Evolutionary conservation across 64 coral and sea anemone genomes (phyloP), one percentile per base, ranked within the genome.

Genomic region (Trachythela sp.): DNA sequence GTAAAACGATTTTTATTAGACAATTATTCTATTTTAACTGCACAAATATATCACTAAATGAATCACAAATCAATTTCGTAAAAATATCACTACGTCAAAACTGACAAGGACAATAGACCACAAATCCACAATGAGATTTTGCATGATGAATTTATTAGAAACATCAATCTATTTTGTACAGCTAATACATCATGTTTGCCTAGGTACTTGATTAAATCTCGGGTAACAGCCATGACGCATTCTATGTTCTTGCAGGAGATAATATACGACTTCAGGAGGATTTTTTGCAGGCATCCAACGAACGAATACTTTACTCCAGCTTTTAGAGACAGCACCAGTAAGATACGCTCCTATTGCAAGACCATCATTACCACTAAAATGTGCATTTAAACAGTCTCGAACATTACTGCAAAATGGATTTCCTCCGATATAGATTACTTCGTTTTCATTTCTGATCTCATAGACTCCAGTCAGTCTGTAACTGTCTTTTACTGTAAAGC

Each of bases 321-420:
- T 77, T 37, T 56, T 88, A 17, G 87, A 92, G 40, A 91, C 96
- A 17, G 91, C 59, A 13, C 96, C 93, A 9, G 84, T 99, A 1
- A 99, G 39, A 83, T 92, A 99, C 77, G 93, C 52, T 0, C 96
- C 96, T 54, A 99, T 94, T 33, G 96, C 88, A 84, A 99, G 89
- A 4, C 96, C 96, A 76, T 99, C 96, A 33, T 99, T 99, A 2
- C 96, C 96, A 35, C 96, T 99, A 86, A 99, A 99, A 89, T 99
- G 96, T 2, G 96, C 96, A 72, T 99, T 99, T 37, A 99, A 70
- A 75, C 96, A 99, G 59, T 99, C 96, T 70, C 96, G 86, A 83
- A 99, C 94, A 89, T 99, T 99, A 75, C 96, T 99, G 45, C 94
- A 99, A 67, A 95, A 94, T 31, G 96, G 96, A 50, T 99, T 99